Conservation (phyloP, 1,140 invertebrate species). For the Megathymus violae region DNA sequence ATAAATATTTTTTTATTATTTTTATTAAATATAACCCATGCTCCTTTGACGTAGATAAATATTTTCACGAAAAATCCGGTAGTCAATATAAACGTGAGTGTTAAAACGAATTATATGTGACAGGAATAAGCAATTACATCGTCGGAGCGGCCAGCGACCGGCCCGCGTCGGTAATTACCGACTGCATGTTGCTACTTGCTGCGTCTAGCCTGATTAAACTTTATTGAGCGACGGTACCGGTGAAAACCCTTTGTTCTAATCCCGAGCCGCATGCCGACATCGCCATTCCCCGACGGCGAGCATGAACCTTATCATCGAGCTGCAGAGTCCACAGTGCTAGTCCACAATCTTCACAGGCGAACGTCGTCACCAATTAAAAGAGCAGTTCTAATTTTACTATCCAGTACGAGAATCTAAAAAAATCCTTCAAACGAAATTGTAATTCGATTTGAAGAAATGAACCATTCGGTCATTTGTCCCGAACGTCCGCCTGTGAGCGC, state of each 20-base stretch:
- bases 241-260: slow-evolving; percentile 20
- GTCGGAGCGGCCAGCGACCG: neutral
- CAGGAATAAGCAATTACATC: neutral
- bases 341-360: no score
- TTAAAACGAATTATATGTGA: neutral
- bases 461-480: slow-evolving; percentile 6
- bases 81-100: neutral
- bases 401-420: neutral
- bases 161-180: neutral
- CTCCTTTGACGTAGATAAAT: neutral
- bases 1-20: no score
- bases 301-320: neutral
- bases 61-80: neutral
- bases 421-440: slow-evolving; percentile 19
- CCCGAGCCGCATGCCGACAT: neutral
- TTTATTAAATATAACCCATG: no score
- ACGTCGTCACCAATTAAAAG: slow-evolving; percentile 4
- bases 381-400: slow-evolving; percentile 8
- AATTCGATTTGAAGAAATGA: slow-evolving; percentile 35
- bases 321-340: neutral
- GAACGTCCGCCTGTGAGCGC: neutral
- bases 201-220: slow-evolving; percentile 24
- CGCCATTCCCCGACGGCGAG: neutral
- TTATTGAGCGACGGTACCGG: slow-evolving; percentile 8
- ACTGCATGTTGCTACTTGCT: neutral